Evolutionary conservation across 1,140 invertebrate genomes (phyloP).

Genomic region (Drosophila watanabei): DNA sequence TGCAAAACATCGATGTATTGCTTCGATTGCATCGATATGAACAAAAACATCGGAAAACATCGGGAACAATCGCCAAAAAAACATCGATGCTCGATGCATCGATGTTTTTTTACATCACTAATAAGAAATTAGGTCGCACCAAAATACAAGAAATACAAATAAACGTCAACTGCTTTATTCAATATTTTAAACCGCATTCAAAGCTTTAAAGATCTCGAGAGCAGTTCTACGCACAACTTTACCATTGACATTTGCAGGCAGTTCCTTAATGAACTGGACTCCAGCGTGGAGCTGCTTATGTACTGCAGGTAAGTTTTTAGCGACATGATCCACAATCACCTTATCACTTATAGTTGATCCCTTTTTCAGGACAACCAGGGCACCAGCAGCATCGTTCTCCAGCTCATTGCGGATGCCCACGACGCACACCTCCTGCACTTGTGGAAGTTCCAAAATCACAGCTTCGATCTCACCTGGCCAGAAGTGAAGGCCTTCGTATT

Average conservation of each 20-base stretch:
- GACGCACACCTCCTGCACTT: constrained; percentile 67
- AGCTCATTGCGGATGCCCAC: constrained; percentile 58
- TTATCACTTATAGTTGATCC: constrained; percentile 15
- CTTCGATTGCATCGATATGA: too few relatives aligned
- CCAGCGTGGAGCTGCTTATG: constrained; percentile 86
- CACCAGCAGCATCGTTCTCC: constrained; percentile 53
- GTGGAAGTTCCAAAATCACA: constrained; percentile 30
- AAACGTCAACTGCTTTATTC: too few relatives aligned
- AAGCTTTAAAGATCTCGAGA: constrained; percentile 45
- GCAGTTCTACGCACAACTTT: constrained; percentile 88
- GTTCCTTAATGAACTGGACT: constrained; percentile 38
- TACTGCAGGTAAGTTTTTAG: constrained; percentile 69
- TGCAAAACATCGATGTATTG: too few relatives aligned
- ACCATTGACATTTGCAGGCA: constrained; percentile 88
- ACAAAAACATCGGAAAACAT: too few relatives aligned
- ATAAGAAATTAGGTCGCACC: too few relatives aligned
- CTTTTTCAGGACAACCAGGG: constrained; percentile 46
- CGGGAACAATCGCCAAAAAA: too few relatives aligned
- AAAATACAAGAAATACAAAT: too few relatives aligned
- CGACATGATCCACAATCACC: constrained; percentile 49
- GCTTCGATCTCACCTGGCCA: constrained; percentile 70
- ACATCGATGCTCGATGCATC: too few relatives aligned
- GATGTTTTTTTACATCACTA: too few relatives aligned
- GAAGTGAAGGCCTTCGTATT: constrained; percentile 86
- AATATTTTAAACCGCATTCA: not conserved